Conservation (phyloP, 1,140 invertebrate genomes). For the Aethina tumida region DNA sequence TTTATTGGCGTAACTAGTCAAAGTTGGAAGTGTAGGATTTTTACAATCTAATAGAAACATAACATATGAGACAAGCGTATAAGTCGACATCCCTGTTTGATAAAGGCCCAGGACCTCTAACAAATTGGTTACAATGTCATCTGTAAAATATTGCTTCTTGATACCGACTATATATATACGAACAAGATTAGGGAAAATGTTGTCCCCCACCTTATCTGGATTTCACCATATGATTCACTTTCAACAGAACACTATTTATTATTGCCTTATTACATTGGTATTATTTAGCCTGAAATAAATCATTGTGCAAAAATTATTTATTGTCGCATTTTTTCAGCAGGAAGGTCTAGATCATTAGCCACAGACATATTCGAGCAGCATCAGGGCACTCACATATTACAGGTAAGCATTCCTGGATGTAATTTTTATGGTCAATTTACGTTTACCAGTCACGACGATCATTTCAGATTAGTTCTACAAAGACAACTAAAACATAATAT, state of each 20-base stretch:
- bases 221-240: slow-evolving; percentile 6
- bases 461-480: not conserved
- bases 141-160: too few species aligned
- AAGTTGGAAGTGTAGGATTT: too few species aligned
- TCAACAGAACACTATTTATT: slow-evolving; percentile 8
- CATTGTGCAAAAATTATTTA: slow-evolving; percentile 10
- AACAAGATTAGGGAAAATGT: too few species aligned
- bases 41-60: too few species aligned
- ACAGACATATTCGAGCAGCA: slow-evolving; percentile 90
- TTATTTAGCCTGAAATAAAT: not conserved
- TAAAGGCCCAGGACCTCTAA: too few species aligned
- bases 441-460: too few species aligned
- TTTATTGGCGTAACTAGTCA: too few species aligned
- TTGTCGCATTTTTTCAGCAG: slow-evolving; percentile 50
- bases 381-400: slow-evolving; percentile 94
- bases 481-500: slow-evolving; percentile 28
- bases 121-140: too few species aligned
- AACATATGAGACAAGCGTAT: too few species aligned
- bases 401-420: slow-evolving; percentile 49
- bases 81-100: too few species aligned
- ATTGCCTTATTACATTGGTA: not conserved
- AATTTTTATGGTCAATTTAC: not conserved
- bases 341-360: slow-evolving; percentile 58
- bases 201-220: too few species aligned
- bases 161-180: too few species aligned